Evolutionary conservation across 2,888 invertebrate genomes (phyloP).

Genomic region (Diabrotica balteata): DNA sequence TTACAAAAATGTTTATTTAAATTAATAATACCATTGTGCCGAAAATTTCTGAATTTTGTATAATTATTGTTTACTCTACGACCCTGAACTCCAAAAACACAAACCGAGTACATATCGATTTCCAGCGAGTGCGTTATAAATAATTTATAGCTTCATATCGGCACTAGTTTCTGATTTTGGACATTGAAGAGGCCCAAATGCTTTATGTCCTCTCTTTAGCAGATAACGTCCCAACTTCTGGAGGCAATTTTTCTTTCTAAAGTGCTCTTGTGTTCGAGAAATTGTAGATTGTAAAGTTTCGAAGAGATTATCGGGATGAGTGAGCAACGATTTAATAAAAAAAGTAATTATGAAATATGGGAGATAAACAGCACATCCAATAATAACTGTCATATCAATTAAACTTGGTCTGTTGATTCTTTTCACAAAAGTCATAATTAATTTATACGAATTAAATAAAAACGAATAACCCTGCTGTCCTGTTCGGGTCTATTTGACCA

Average conservation of each 20-base stretch:
- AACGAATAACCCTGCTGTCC: no score
- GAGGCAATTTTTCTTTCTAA: slow-evolving; percentile 3
- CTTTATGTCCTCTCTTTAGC: neutral
- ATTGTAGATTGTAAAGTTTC: neutral
- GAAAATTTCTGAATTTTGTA: no score
- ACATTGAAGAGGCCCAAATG: slow-evolving; percentile 6
- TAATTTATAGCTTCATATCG: slow-evolving; percentile 12
- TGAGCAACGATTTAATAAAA: neutral
- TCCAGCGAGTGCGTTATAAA: slow-evolving; percentile 1
- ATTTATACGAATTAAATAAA: no score
- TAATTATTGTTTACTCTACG: no score
- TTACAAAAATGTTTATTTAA: no score
- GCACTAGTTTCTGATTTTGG: neutral
- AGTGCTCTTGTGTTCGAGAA: neutral
- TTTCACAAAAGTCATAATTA: no score
- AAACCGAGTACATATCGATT: slow-evolving; percentile 5
- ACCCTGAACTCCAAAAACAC: neutral
- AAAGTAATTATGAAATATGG: neutral
- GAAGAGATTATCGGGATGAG: neutral
- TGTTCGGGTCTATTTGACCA: no score
- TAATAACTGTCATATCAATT: no score
- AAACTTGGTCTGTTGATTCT: no score
- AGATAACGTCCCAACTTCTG: slow-evolving; percentile 9
- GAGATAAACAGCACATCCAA: no score
- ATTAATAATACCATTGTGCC: no score